Evolutionary conservation across 2,113 vertebrate species (phyloP).

Genomic region (Acanthochromis polyacanthus): DNA sequence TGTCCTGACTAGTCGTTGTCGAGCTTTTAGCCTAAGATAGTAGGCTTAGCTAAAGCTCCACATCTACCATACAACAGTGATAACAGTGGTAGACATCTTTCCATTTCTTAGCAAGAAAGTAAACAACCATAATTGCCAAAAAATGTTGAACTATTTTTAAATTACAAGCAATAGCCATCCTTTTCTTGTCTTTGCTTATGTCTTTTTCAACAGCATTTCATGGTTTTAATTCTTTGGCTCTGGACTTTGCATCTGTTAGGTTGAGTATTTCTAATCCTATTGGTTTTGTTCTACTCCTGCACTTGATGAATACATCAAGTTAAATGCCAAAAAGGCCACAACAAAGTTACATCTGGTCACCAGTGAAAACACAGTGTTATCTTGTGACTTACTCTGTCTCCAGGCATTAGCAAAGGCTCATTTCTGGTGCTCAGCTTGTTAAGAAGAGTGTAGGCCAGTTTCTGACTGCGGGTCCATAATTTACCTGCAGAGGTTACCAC

Average conservation of each 20-base stretch:
- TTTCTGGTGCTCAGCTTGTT: constrained; percentile 94
- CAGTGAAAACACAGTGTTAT: neutral
- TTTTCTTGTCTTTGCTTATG: neutral
- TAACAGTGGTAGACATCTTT: too few species aligned
- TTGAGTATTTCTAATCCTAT: neutral
- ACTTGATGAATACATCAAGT: neutral
- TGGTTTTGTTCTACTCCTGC: too few species aligned
- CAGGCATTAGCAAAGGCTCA: constrained; percentile 92
- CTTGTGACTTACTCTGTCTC: constrained; percentile 90
- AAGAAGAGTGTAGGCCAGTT: constrained; percentile 94
- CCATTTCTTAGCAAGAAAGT: too few species aligned
- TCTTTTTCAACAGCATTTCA: neutral
- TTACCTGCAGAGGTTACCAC: constrained; percentile 85
- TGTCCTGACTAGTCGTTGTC: too few species aligned
- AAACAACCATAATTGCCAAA: too few species aligned
- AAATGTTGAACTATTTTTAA: too few species aligned
- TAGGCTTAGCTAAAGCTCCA: neutral
- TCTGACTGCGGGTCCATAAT: constrained; percentile 96
- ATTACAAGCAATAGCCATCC: too few species aligned
- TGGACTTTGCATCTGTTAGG: neutral
- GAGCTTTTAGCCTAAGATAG: too few species aligned
- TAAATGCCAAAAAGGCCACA: neutral
- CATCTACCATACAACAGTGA: too few species aligned
- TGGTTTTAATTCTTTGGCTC: neutral
- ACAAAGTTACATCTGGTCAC: neutral